Base-by-base conservation (phyloP, 2,888 invertebrate genomes). In the Scaptomyza polygonia region DNA sequence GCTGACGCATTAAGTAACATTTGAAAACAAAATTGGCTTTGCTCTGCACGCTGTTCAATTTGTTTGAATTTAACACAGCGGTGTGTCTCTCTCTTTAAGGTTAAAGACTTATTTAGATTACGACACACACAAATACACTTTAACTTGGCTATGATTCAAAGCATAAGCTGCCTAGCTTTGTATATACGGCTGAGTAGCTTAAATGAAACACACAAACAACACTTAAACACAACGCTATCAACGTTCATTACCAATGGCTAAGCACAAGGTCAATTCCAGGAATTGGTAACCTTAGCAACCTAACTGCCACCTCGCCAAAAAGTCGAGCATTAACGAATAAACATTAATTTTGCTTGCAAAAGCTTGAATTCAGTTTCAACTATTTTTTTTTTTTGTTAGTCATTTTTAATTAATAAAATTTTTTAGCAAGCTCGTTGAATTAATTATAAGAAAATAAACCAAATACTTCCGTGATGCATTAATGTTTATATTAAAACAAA, bases 11-110 rank as follows among this genome's bases (percentile, higher is more conserved):
- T 82, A 79, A 45, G 75, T 70, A 85, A 82, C 64, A 73, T 51
- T 66, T 85, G 68, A 55, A 53, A 44, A 55, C 64, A 56, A 67
- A 85, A 82, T 82, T 77, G 79, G 74, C 63, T 75, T 74, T 57
- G 47, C 64, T 53, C 64, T 53, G 54, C 45, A 49, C 25, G 51
- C 36, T 47, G 61, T 45, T 58, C 77, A 79, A 82, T 77, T 79
- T 74, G 79, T 71, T 48, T 52, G 42, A 54, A 65, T 53, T 36
- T 47, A 74, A 67, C 64, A 57, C 76, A 47, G 68, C 55, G 43
- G 49, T 29, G 49, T 29, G 56, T 21, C 48, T 48, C 47, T 47
- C 32, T 9, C 53, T 62, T 65, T 67, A 61, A 56, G 56, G 62
- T 59, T 56, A 55, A 55, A 55, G 18, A 39, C 39, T 39, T 16